Evolutionary conservation across 2,888 invertebrate species (phyloP).

Genomic region (Teleiodes luculella): DNA sequence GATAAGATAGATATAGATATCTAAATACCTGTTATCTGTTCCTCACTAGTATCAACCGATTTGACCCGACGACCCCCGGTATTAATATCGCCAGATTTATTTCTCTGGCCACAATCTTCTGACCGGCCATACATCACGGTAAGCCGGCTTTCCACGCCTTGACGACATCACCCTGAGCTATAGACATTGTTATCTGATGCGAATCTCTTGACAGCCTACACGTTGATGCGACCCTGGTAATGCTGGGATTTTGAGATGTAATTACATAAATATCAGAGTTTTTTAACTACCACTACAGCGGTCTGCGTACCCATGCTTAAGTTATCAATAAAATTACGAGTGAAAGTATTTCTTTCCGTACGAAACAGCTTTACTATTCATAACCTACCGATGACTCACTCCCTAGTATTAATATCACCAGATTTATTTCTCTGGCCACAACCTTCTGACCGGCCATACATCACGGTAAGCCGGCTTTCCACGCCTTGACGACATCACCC

Average conservation of each 20-base stretch:
- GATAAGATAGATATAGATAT: no score
- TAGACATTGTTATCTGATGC: slow-evolving; percentile 55
- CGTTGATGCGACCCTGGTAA: slow-evolving; percentile 8
- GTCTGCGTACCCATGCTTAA: no score
- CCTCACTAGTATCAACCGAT: slow-evolving; percentile 25
- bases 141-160: slow-evolving; percentile 25
- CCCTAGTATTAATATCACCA: slow-evolving; percentile 44
- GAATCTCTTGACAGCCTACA: slow-evolving; percentile 14
- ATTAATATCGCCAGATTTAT: slow-evolving; percentile 57
- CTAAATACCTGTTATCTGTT: no score
- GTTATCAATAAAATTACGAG: no score
- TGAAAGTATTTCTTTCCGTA: no score
- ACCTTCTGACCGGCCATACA: slow-evolving; percentile 55
- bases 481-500: slow-evolving; percentile 41
- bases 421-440: slow-evolving; percentile 55
- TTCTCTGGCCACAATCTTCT: slow-evolving; percentile 52
- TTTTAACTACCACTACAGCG: no score
- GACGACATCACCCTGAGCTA: slow-evolving; percentile 55
- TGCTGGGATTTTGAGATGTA: no score
- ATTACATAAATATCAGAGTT: no score
- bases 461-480: slow-evolving; percentile 36
- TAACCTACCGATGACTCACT: no score
- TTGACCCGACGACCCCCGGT: slow-evolving; percentile 24
- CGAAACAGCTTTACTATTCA: no score
- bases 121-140: slow-evolving; percentile 52